Conservation (phyloP, 2,113 vertebrate genomes). For the Donacobius atricapilla region DNA sequence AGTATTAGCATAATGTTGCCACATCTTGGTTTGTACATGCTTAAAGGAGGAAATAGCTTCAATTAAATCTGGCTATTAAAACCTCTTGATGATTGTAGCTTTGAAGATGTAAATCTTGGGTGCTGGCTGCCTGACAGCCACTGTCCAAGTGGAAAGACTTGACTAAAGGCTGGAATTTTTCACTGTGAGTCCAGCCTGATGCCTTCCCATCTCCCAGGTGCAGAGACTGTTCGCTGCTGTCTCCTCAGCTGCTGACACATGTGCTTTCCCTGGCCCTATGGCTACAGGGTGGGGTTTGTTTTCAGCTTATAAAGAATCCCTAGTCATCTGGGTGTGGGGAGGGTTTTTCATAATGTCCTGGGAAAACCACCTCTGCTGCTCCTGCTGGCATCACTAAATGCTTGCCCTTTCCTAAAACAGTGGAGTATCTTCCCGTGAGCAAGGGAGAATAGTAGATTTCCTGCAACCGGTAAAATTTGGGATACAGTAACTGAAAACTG, state of each 20-base stretch:
- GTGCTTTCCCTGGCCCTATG: background rate
- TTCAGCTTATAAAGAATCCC: conserved; percentile 32
- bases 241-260: conserved; percentile 9
- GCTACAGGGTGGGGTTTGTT: conserved; percentile 41
- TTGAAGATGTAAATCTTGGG: background rate
- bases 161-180: background rate
- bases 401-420: background rate
- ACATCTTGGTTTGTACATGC: background rate
- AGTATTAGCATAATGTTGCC: conserved; percentile 21
- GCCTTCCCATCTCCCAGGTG: background rate
- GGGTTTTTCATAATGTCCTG: background rate
- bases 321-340: conserved; percentile 16
- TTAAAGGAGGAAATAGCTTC: conserved; percentile 10
- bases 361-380: background rate
- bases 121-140: background rate
- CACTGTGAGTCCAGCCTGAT: background rate
- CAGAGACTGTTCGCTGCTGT: background rate
- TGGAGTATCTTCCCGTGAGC: background rate
- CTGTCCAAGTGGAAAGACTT: background rate
- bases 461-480: background rate
- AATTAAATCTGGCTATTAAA: background rate
- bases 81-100: background rate
- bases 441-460: background rate
- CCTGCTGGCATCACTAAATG: background rate
- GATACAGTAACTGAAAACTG: background rate